Percentiles rank a stretch among this genome's conserved stretches.
Evolutionary conservation across 2,797 vertebrate species (phyloP).

Genomic region (Heterohyrax brucei): DNA sequence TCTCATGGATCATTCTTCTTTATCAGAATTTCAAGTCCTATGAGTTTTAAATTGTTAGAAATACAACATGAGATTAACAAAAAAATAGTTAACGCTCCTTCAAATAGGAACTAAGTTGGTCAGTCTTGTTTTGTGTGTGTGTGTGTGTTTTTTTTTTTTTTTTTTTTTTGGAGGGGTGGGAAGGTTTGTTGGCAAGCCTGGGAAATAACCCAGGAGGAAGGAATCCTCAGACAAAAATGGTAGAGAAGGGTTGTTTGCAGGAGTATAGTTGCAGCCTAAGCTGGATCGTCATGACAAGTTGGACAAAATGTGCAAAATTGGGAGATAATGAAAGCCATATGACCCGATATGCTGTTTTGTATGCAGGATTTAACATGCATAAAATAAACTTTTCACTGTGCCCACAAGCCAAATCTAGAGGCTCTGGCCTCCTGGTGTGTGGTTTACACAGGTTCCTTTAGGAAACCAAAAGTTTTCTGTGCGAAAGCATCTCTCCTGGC

Average conservation of each 20-base stretch:
- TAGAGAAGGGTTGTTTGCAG: constrained; percentile 66
- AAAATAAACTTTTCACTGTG: constrained; percentile 89
- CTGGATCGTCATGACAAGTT: constrained; percentile 86
- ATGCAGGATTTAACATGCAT: constrained; percentile 88
- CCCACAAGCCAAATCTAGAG: constrained; percentile 81
- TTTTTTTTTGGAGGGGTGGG: neutral
- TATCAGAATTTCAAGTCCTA: constrained; percentile 50
- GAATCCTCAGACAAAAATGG: constrained; percentile 49
- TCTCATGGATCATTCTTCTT: neutral
- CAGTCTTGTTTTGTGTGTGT: neutral
- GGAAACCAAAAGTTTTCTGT: constrained; percentile 73
- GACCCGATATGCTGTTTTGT: constrained; percentile 89
- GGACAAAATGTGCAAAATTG: constrained; percentile 89
- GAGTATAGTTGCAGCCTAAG: constrained; percentile 50
- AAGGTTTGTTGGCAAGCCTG: neutral
- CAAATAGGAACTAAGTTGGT: neutral
- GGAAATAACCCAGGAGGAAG: neutral
- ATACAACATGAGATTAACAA: constrained; percentile 9
- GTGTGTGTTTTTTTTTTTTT: neutral
- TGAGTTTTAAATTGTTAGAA: constrained; percentile 72
- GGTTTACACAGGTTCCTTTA: constrained; percentile 83
- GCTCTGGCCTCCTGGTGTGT: constrained; percentile 80
- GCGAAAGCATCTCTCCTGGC: constrained; percentile 52
- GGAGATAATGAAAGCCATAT: constrained; percentile 91
- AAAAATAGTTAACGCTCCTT: constrained; percentile 42